Evolutionary conservation across 1,140 invertebrate species (phyloP), one percentile per base, ranked within the genome.

Genomic region (Popillia japonica): DNA sequence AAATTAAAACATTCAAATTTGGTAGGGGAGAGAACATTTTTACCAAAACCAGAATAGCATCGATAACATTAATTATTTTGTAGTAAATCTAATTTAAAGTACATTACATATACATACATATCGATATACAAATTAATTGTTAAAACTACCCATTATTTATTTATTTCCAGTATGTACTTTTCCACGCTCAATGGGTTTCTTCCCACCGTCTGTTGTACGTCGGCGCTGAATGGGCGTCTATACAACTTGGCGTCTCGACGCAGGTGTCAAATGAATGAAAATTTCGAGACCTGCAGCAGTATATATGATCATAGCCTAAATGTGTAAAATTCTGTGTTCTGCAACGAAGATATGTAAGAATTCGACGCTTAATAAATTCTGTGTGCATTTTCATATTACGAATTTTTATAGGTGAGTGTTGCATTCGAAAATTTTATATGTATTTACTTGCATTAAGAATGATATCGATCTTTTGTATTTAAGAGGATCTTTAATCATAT

Each of bases 391-490:
- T 27, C 72, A 73, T 41, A 73, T 73, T 73, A 73, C 40, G n/a
- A 73, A 73, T 73, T 73, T 73, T 73, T 73, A 73, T 40, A 73
- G 72, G 72, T 73, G n/a, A 73, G 72, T 73, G 10, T 73, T 27
- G 61, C 6, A 2, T 64, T 6, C 11, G 11, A 64, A 23, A 61
- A 14, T 61, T 61, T 20, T 4, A 23, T 27, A 20, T n/a, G 9
- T 64, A 64, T 27, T 22, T 64, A 7, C 55, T 14, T n/a, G 6
- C 55, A 64, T 2, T 7, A n/a, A 23, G 17, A 22, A 22, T 17
- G 10, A 9, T 64, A 64, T 64, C 61, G 61, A 64, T 64, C 22
- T 64, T 64, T 64, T 11, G 61, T 4, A 11, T 64, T 64, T 64
- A 64, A 20, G n/a, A n/a, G 61, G n/a, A 10, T 0, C 9, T 64